A percentile compares a stretch with the other conserved stretches of the same genome.
Conservation (phyloP, 2,888 invertebrate genomes). For the Acholoe squamosa region DNA sequence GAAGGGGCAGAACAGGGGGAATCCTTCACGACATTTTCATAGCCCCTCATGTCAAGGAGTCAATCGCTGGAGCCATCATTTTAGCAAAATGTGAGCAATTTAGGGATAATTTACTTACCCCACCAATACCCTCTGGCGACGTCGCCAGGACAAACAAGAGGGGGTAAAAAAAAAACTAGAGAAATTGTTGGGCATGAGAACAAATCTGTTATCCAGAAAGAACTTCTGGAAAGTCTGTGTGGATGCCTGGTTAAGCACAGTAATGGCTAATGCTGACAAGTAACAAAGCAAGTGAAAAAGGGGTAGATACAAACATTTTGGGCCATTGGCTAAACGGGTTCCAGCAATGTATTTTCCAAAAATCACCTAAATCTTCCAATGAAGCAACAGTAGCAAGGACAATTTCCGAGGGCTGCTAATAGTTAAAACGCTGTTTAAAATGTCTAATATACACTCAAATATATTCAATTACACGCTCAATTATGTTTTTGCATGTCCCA, state of each 20-base stretch:
- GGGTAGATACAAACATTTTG: no score
- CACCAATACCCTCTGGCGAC: background rate
- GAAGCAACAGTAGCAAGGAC: no score
- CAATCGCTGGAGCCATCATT: constrained; percentile 5
- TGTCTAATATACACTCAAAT: background rate
- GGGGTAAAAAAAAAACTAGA: background rate
- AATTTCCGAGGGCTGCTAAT: no score
- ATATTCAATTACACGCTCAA: constrained; percentile 20
- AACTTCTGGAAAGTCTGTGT: background rate
- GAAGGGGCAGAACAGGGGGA: background rate
- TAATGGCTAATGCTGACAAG: no score
- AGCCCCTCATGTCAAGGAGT: constrained; percentile 48
- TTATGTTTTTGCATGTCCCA: background rate
- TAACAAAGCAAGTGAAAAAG: no score
- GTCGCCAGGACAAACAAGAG: background rate
- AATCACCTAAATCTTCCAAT: no score
- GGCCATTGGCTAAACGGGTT: no score
- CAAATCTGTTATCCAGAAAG: background rate
- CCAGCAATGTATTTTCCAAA: no score
- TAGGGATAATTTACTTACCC: constrained; percentile 8
- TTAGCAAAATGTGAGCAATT: constrained; percentile 24
- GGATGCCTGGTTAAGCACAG: background rate
- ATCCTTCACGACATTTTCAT: background rate
- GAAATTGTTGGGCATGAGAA: background rate
- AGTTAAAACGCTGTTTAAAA: no score